phyloP scores from a whole-genome alignment of 2,797 vertebrate species.

The Dendrocincla fuliginosa region DNA sequence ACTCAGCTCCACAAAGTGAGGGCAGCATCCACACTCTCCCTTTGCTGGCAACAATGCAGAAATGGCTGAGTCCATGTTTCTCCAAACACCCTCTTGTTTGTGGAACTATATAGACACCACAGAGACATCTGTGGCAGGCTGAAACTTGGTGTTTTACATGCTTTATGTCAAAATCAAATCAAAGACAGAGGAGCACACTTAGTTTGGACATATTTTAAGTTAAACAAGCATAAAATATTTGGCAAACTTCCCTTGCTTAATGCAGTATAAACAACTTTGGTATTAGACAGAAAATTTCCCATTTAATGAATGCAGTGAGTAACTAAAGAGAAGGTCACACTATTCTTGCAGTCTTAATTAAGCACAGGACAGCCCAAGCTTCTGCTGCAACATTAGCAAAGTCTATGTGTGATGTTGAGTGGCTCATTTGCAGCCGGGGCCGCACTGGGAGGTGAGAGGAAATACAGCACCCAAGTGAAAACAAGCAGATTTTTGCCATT shows the following conservation, averaged over 20 bases:
- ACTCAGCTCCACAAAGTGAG: background rate
- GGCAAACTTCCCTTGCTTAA: background rate
- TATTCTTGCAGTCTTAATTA: background rate
- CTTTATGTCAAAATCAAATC: background rate
- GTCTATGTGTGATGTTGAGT: accelerated
- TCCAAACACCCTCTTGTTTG: background rate
- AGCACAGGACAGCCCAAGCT: background rate
- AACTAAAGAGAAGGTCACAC: background rate
- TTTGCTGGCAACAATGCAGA: background rate
- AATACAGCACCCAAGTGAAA: background rate
- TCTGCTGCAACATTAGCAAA: background rate
- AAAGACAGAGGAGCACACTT: background rate
- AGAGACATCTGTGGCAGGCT: background rate
- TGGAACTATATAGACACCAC: background rate
- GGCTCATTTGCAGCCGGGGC: accelerated
- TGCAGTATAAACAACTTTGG: slow-evolving; percentile 9
- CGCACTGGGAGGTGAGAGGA: background rate
- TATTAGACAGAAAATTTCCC: background rate
- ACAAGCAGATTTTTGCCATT: background rate
- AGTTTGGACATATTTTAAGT: slow-evolving; percentile 24
- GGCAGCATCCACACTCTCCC: accelerated
- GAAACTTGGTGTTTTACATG: background rate
- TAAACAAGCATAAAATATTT: slow-evolving; percentile 35
- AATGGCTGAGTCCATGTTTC: background rate
- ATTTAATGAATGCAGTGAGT: background rate